These are phyloP conservation scores for Hippocampus zosterae DNA, from an alignment of 2,113 vertebrate species.

Conservation along the genomic window DNA sequence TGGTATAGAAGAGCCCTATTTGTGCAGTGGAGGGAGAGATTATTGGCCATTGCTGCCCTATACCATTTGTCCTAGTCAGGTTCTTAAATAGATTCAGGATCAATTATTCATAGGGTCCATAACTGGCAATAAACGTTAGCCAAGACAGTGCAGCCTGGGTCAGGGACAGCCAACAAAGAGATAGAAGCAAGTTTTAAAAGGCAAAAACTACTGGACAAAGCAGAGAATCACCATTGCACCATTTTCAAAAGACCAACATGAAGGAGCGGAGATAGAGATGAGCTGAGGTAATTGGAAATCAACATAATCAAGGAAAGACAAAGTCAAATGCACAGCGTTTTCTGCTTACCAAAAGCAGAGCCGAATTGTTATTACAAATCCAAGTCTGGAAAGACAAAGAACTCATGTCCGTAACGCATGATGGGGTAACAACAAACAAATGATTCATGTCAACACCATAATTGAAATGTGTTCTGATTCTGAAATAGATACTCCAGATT, in stretches of 20 bases:
- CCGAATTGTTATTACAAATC: neutral
- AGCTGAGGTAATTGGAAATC: neutral
- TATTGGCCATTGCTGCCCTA: slow-evolving; percentile 55
- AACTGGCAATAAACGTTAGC: slow-evolving; percentile 68
- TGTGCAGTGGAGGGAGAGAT: slow-evolving; percentile 60
- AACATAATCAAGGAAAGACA: neutral
- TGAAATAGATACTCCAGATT: neutral
- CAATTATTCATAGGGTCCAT: slow-evolving; percentile 68
- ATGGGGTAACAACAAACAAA: neutral
- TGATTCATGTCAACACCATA: neutral
- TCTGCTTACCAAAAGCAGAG: neutral
- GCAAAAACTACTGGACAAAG: neutral
- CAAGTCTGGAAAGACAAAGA: neutral
- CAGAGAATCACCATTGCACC: neutral
- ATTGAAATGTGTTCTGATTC: neutral
- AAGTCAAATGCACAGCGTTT: neutral
- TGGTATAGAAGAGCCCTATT: slow-evolving; percentile 56
- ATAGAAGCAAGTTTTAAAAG: slow-evolving; percentile 27
- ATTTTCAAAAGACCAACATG: neutral
- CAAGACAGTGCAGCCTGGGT: slow-evolving; percentile 41
- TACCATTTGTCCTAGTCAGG: slow-evolving; percentile 67
- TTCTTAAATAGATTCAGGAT: slow-evolving; percentile 69
- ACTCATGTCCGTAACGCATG: neutral
- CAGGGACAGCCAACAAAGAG: slow-evolving; percentile 18
- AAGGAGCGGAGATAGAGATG: neutral